These are phyloP conservation scores for Tiliqua scincoides DNA, from an alignment of 2,113 vertebrate species.

Conservation along the genomic window DNA sequence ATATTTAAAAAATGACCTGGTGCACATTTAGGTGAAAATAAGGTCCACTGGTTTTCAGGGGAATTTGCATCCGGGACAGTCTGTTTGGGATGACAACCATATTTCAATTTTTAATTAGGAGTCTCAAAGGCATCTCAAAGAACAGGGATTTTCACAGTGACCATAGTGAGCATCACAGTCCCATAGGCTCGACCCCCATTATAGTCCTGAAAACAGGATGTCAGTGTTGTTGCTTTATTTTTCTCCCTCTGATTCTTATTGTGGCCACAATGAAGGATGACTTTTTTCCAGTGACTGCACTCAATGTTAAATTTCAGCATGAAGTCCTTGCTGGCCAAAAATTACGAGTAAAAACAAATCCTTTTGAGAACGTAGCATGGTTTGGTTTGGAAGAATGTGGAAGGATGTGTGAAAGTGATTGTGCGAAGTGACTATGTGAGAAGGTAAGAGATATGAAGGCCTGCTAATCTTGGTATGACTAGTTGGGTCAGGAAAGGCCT, in stretches of 20 bases:
- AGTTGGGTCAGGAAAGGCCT: not conserved
- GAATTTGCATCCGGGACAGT: not conserved
- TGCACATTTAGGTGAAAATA: not conserved
- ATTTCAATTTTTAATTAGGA: not conserved
- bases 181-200: not conserved
- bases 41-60: too few species aligned
- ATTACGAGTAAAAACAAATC: conserved; percentile 8
- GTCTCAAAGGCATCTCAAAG: not conserved
- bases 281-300: not conserved
- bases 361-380: not conserved
- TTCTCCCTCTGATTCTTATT: not conserved
- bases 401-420: conserved; percentile 48
- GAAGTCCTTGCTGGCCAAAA: not conserved
- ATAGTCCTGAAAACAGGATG: too few species aligned
- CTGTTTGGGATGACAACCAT: not conserved
- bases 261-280: not conserved
- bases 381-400: conserved; percentile 35
- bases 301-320: not conserved
- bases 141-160: not conserved
- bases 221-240: not conserved
- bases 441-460: conserved; percentile 15
- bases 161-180: not conserved
- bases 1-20: too few species aligned
- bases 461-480: not conserved
- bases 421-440: not conserved